Evolutionary conservation across 2,113 vertebrate species (phyloP), one percentile per base, ranked within the genome.

Genomic region (Prionailurus bengalensis): DNA sequence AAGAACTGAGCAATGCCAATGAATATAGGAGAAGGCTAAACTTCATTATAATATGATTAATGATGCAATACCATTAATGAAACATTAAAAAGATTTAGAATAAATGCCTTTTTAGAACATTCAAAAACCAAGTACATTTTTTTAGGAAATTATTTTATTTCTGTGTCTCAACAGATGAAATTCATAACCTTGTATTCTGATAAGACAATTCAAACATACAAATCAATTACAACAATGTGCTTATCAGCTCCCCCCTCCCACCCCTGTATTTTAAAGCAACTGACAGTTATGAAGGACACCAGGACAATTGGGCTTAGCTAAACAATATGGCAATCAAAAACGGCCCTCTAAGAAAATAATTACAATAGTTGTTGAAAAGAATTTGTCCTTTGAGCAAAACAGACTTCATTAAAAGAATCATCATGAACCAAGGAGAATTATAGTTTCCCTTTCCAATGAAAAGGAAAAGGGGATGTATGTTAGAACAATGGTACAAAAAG

Each of bases 291-390:
- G 97, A 98, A 98, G 97, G 98, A 99, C 98, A 99, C 58, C 94
- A 97, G 98, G 98, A 99, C 97, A 99, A 97, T 96, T 98, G 98
- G 98, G 98, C 98, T 98, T 98, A 99, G 98, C 97, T 98, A 97
- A 98, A 98, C 96, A 98, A 96, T 98, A 95, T 98, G 97, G 98
- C 98, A 98, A 98, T 98, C 98, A 98, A 99, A 97, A 98, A 98
- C 85, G 0, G 1, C 92, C 97, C 97, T 97, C 12, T 97, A 80
- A 97, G 97, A 97, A 99, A 99, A 98, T 87, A 98, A 98, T 98
- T 97, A 97, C 94, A 98, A 96, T 92, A 97, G 71, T 79, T 98
- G 39, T 96, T 97, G 96, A 98, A 98, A 99, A 98, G 95, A 97
- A 90, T 92, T 94, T 95, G 90, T 98, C 89, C 95, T 98, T 97